These are phyloP conservation scores for Tenebrosternarchus preto DNA, from an alignment of 2,113 vertebrate genomes.

Conservation along the genomic window DNA sequence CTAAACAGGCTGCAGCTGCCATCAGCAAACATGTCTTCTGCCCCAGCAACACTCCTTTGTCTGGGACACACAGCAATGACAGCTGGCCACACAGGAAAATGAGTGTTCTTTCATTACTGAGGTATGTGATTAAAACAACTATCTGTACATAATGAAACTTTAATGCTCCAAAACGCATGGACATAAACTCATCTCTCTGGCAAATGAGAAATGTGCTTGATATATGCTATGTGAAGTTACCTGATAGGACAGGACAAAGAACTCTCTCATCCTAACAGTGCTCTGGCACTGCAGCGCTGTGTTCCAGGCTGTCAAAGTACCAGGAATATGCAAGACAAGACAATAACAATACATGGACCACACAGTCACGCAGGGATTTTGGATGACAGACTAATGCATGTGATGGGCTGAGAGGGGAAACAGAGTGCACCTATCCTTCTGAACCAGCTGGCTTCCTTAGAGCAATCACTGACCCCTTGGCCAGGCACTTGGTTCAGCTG, in stretches of 20 bases:
- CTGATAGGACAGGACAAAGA: conserved; percentile 88
- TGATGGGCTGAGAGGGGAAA: background rate
- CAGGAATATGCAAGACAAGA: background rate
- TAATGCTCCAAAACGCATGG: background rate
- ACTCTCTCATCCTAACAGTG: conserved; percentile 83
- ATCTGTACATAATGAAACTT: conserved; percentile 3
- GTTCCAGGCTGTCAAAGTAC: conserved; percentile 85
- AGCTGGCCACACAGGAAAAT: conserved; percentile 71
- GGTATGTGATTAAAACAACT: background rate
- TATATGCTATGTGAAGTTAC: conserved; percentile 63
- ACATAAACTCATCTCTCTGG: background rate
- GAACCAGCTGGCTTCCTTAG: conserved; percentile 87
- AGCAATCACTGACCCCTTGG: conserved; percentile 61
- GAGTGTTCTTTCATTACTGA: conserved; percentile 19
- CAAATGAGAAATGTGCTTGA: background rate
- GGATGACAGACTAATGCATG: background rate
- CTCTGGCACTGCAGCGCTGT: conserved; percentile 79
- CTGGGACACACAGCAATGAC: conserved; percentile 82
- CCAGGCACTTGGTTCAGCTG: conserved; percentile 55
- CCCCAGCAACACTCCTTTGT: conserved; percentile 80
- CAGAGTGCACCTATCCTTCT: conserved; percentile 82
- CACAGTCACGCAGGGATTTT: background rate
- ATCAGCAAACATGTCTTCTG: conserved; percentile 91
- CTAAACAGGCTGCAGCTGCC: conserved; percentile 82
- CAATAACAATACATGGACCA: conserved; percentile 30